These are phyloP conservation scores for Epinephelus moara DNA, from an alignment of 2,113 vertebrate species.

Conservation along the genomic window DNA sequence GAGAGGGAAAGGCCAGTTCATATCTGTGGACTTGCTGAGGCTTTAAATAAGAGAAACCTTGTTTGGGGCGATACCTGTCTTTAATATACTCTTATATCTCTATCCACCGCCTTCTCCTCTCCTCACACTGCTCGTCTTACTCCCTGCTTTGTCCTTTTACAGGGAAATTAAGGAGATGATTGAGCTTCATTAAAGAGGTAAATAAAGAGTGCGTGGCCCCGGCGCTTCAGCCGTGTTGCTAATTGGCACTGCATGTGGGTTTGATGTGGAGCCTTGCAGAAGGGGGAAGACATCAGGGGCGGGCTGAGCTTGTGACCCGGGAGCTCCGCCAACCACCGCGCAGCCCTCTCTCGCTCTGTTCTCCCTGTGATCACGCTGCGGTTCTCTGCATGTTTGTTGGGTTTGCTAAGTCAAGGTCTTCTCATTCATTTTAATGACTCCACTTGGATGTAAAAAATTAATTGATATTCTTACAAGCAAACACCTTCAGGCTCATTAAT, in stretches of 20 bases:
- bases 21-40: slow-evolving; percentile 82
- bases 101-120: slow-evolving; percentile 13
- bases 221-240: slow-evolving; percentile 65
- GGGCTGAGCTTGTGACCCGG: slow-evolving; percentile 67
- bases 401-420: slow-evolving; percentile 84
- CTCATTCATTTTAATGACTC: slow-evolving; percentile 90
- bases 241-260: slow-evolving; percentile 76
- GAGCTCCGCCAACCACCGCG: slow-evolving; percentile 47
- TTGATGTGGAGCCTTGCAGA: slow-evolving; percentile 69
- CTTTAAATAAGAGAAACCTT: slow-evolving; percentile 80
- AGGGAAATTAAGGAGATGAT: slow-evolving; percentile 76
- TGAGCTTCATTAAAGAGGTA: slow-evolving; percentile 79
- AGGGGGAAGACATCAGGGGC: slow-evolving; percentile 61
- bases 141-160: slow-evolving; percentile 70
- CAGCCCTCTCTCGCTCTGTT: slow-evolving; percentile 48
- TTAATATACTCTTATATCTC: slow-evolving; percentile 28
- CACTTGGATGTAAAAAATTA: slow-evolving; percentile 85
- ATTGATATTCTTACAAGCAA: slow-evolving; percentile 91
- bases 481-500: slow-evolving; percentile 90
- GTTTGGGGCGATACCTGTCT: slow-evolving; percentile 52
- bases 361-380: slow-evolving; percentile 57
- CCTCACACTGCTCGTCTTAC: slow-evolving; percentile 42
- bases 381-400: slow-evolving; percentile 71
- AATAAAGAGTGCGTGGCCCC: slow-evolving; percentile 74
- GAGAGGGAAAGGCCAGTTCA: slow-evolving; percentile 49